Evolutionary conservation across 1,140 invertebrate species (phyloP), one percentile per base, ranked within the genome.

Genomic region (Cherax quadricarinatus): DNA sequence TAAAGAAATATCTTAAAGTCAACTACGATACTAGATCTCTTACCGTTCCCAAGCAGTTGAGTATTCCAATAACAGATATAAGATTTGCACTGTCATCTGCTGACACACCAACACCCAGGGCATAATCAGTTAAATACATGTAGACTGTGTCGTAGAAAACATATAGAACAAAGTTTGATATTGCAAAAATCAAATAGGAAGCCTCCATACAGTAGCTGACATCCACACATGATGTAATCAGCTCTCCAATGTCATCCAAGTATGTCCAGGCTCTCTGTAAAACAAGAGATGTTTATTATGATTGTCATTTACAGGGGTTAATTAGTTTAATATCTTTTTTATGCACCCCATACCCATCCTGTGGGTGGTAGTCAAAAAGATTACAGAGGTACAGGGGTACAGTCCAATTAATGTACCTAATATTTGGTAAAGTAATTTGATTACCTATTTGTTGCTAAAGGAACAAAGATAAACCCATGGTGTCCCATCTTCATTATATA

Each of bases 141-240:
- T 98, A 98, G 49, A 97, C 97, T 60, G 98, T 97, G 95, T 98
- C 97, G 95, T 98, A 98, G 93, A 94, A 98, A 80, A 97, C 97
- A 95, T 98, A 98, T 78, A 98, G 95, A 4, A 98, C 95, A 94
- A 98, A 98, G 95, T 98, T 98, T 75, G 97, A 98, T 18, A 98
- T 94, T 16, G 97, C 96, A 95, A 98, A 98, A 57, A 98, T 95
- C 21, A 97, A 95, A 95, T 97, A 98, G 78, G 96, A 96, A 0
- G 96, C 95, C 94, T 97, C 97, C 62, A 95, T 95, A 94, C 98
- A 98, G 94, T 97, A 97, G 41, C 97, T 97, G 93, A 98, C 96
- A 94, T 98, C 97, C 60, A 98, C 95, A 95, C 98, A 97, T 93
- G 97, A 97, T 24, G 96, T 95, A 0, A 97, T 94, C 41, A 98